A percentile compares a stretch with the other conserved stretches of the same genome.
phyloP scores from a whole-genome alignment of 2,797 vertebrate species.

The Eulemur albifrons region DNA sequence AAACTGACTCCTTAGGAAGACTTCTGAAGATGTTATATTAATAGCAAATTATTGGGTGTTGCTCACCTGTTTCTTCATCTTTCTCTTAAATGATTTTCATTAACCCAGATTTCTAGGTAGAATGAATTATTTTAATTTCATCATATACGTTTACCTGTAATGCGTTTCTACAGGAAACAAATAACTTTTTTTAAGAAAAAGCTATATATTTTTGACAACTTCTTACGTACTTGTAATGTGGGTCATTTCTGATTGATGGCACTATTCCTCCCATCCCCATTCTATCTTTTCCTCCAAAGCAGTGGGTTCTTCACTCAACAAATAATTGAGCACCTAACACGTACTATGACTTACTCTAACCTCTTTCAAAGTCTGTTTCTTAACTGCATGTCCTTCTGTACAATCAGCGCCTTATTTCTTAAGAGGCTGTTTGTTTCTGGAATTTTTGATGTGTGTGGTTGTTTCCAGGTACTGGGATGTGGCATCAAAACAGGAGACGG shows the following conservation, averaged over 20 bases:
- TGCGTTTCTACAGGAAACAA: neutral
- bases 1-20: conserved; percentile 33
- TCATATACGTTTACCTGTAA: neutral
- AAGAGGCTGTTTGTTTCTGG: neutral
- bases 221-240: neutral
- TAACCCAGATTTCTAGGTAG: neutral
- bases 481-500: neutral
- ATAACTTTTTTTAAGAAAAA: neutral
- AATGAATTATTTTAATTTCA: neutral
- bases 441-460: neutral
- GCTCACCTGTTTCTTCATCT: neutral
- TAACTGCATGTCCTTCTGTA: neutral
- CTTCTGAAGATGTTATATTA: neutral
- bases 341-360: neutral
- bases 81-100: neutral
- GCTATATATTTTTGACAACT: neutral
- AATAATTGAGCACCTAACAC: neutral
- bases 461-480: neutral
- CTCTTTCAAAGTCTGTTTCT: neutral
- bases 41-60: neutral
- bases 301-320: neutral
- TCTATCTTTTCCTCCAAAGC: neutral
- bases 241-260: neutral
- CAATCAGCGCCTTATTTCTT: neutral
- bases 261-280: neutral